Conservation (phyloP, 2,888 invertebrate species). For the Dasysyrphus albostriatus region DNA sequence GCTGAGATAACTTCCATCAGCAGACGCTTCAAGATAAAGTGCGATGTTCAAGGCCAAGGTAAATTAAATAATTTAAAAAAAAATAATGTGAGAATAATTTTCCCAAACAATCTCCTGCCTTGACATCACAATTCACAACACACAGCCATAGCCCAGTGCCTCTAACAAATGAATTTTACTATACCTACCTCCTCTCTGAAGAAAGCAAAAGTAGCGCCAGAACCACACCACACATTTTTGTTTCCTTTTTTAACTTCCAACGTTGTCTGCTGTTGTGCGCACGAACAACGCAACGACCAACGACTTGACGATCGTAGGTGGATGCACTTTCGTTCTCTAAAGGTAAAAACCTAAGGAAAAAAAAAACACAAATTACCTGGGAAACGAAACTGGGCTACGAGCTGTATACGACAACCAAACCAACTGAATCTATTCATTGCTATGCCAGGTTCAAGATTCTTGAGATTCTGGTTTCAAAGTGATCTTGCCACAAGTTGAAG, state of each 20-base stretch:
- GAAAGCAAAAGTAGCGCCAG: constrained; percentile 28
- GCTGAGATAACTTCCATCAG: background rate
- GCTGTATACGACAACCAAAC: background rate
- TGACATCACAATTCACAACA: constrained; percentile 17
- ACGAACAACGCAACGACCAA: background rate
- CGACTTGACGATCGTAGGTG: constrained; percentile 21
- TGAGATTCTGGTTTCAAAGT: constrained; percentile 1
- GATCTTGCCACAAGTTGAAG: constrained; percentile 6
- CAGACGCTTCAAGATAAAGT: constrained; percentile 3
- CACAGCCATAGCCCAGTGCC: background rate
- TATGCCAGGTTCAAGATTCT: constrained; percentile 1
- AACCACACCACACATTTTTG: constrained; percentile 7
- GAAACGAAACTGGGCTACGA: constrained; percentile 30
- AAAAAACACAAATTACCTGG: constrained; percentile 12
- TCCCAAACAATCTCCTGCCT: constrained; percentile 11
- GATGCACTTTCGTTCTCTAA: constrained; percentile 38
- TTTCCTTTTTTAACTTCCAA: constrained; percentile 13
- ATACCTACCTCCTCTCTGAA: background rate
- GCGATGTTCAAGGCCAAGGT: constrained; percentile 25
- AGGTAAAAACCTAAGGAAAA: background rate
- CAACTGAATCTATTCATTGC: constrained; percentile 10
- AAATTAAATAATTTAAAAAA: background rate
- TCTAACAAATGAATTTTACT: constrained; percentile 3
- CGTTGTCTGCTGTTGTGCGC: constrained; percentile 1
- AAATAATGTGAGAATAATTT: constrained; percentile 22